Base-by-base conservation (phyloP, 2,113 vertebrate species). In the Pseudorectes ferrugineus region DNA sequence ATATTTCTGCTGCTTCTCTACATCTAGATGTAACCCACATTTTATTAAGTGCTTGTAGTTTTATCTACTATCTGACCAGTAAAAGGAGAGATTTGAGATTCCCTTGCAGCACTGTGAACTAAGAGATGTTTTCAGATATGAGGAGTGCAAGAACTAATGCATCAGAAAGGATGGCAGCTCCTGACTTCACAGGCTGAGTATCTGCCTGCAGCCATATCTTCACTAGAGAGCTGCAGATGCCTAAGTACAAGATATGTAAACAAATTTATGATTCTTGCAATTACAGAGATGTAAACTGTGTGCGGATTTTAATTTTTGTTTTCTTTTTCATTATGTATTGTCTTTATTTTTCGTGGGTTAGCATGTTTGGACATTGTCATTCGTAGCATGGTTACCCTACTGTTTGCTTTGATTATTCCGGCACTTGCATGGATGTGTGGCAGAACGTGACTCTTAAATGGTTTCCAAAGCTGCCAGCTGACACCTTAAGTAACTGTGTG, bases 401-500 rank as follows among this genome's bases (percentile, higher is more conserved):
- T 5, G n/a, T 76, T 83, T 65, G 58, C 75, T 83, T 40, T 73
- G 58, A 61, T 86, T 80, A 33, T 91, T 86, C 49, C 48, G n/a
- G 33, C 40, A 33, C 23, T 89, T 54, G 28, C 42, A 63, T 9
- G n/a, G 26, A 38, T 85, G 51, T 21, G 43, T 82, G 74, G 70
- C 75, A 70, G 72, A 76, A 96, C 3, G 3, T 29, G 67, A 76
- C 42, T 68, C 40, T 48, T 52, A 59, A 65, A 57, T 0, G 2
- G 40, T 57, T 95, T 94, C 36, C 95, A 40, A 52, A 81, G 78
- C 77, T 95, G 89, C 52, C 77, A 91, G 52, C 48, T 85, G 90
- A 85, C 88, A 82, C 71, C 25, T 43, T 43, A 42, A 63, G 22
- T 38, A 91, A 82, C 66, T 75, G 40, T 48, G 24, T 72, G 31